Conservation (phyloP, 2,113 vertebrate species). For the Cricetomys ansorgei region DNA sequence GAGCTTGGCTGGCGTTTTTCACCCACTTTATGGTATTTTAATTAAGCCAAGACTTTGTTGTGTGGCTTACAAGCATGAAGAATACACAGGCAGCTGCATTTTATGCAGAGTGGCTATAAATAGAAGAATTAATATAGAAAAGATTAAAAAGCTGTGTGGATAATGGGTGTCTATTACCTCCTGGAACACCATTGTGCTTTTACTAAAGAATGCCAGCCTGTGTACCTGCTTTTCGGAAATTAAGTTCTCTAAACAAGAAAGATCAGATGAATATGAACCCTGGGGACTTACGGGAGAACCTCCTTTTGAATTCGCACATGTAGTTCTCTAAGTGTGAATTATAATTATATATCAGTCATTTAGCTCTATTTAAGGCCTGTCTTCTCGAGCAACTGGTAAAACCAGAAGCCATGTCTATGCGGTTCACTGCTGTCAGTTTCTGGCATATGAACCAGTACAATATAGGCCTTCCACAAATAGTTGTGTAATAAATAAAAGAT, state of each 20-base stretch:
- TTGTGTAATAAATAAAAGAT: background rate
- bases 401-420: background rate
- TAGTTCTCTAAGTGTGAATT: background rate
- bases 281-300: background rate
- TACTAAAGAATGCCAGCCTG: conserved; percentile 51
- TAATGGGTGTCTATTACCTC: conserved; percentile 56
- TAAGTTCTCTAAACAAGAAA: conserved; percentile 55
- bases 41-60: conserved; percentile 78
- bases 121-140: conserved; percentile 65
- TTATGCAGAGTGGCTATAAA: conserved; percentile 71
- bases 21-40: conserved; percentile 76
- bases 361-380: conserved; percentile 6
- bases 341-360: background rate
- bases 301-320: background rate
- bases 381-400: background rate
- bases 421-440: background rate
- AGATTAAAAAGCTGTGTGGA: conserved; percentile 57
- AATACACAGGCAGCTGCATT: conserved; percentile 67
- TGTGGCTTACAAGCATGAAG: conserved; percentile 71
- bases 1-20: conserved; percentile 71
- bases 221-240: conserved; percentile 27
- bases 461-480: background rate
- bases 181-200: conserved; percentile 55
- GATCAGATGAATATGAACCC: background rate
- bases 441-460: background rate